Evolutionary conservation across 1,140 invertebrate genomes (phyloP).

Genomic region (Globodera rostochiensis): DNA sequence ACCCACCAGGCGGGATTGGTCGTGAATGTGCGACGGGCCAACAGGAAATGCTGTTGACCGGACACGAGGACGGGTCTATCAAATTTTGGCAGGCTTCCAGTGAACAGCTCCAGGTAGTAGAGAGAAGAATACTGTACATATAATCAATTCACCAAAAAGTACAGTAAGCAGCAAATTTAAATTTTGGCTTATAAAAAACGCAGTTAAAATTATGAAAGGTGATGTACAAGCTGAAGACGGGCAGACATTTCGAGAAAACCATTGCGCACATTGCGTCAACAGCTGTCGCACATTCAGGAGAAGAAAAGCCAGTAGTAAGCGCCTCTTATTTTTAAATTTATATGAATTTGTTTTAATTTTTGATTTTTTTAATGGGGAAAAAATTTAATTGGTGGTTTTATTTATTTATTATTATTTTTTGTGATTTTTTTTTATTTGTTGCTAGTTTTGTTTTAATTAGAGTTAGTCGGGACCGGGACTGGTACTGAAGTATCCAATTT

Average conservation of each 20-base stretch:
- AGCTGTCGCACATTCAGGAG: too few relatives aligned
- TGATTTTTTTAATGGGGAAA: too few relatives aligned
- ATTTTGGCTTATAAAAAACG: too few relatives aligned
- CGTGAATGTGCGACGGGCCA: constrained; percentile 65
- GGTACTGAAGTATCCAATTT: too few relatives aligned
- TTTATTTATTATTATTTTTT: too few relatives aligned
- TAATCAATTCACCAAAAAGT: not conserved
- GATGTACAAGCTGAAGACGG: constrained; percentile 95
- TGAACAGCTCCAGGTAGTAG: constrained; percentile 75
- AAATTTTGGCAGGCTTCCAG: constrained; percentile 65
- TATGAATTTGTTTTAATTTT: too few relatives aligned
- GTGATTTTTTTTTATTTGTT: too few relatives aligned
- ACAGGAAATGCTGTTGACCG: constrained; percentile 62
- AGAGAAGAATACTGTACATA: not conserved
- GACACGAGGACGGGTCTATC: constrained; percentile 64
- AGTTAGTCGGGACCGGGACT: too few relatives aligned
- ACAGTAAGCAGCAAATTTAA: not conserved
- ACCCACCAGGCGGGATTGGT: constrained; percentile 55
- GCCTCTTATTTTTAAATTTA: too few relatives aligned
- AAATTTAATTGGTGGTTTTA: too few relatives aligned
- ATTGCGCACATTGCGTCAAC: not conserved
- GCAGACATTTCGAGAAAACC: constrained; percentile 83
- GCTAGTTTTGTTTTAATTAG: too few relatives aligned
- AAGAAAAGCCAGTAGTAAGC: too few relatives aligned
- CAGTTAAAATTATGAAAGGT: not conserved